Evolutionary conservation across 37 sponge, comb jelly and placozoan genomes (phyloP).

Genomic region (Ianthella basta): DNA sequence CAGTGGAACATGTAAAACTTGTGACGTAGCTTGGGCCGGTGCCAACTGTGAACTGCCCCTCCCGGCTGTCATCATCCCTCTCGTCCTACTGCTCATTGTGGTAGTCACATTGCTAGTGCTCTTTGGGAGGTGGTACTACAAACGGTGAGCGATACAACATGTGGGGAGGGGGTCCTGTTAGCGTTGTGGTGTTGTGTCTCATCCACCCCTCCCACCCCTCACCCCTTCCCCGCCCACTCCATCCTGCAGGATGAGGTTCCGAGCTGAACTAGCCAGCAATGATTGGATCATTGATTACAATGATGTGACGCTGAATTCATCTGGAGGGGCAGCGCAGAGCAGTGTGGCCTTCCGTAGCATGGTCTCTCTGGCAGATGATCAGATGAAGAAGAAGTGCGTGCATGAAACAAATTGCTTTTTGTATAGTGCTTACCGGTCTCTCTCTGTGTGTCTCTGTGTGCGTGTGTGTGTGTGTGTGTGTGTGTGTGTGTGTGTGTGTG

Average conservation of each 20-base stretch:
- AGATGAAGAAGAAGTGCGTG: constrained; percentile 52
- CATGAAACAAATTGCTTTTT: background rate
- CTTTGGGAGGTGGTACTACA: constrained; percentile 47
- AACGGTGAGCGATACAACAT: constrained; percentile 18
- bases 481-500: constrained; percentile 3
- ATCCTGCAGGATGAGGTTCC: constrained; percentile 44
- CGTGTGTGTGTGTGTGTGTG: background rate
- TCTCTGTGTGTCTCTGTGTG: background rate
- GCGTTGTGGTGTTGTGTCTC: background rate
- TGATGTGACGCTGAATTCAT: constrained; percentile 35
- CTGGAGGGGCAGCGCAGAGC: constrained; percentile 30
- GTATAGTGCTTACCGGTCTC: background rate
- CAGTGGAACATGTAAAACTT: constrained; percentile 42
- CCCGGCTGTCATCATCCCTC: constrained; percentile 42
- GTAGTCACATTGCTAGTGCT: constrained; percentile 17
- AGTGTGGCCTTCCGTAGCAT: constrained; percentile 59
- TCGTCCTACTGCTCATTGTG: constrained; percentile 20
- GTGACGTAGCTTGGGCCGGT: constrained; percentile 43
- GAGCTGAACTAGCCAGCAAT: constrained; percentile 69
- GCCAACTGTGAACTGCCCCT: constrained; percentile 53
- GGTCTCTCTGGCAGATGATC: constrained; percentile 50
- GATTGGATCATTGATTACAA: constrained; percentile 69
- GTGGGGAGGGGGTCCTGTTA: background rate
- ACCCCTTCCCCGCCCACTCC: too few relatives aligned
- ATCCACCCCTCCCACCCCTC: background rate